Conservation (phyloP, 2,113 vertebrate genomes). For the Opisthocomus hoazin region DNA sequence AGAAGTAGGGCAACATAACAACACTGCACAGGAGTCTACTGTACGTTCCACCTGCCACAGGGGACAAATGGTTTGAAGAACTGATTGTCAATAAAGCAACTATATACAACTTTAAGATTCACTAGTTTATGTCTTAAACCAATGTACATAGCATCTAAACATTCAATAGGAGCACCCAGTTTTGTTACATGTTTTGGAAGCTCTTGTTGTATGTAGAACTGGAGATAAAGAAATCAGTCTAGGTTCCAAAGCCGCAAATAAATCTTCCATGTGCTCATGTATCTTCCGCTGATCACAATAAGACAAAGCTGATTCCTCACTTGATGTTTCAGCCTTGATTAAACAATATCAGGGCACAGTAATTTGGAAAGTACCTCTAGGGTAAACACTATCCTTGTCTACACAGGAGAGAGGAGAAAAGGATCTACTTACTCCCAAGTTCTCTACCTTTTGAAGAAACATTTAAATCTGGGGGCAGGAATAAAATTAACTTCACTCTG, state of each 20-base stretch:
- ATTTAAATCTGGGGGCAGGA: neutral
- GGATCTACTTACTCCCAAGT: neutral
- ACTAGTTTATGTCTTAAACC: neutral
- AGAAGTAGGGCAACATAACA: neutral
- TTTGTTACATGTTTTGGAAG: neutral
- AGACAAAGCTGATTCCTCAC: neutral
- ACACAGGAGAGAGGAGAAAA: neutral
- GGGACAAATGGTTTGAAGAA: neutral
- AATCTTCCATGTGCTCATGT: neutral
- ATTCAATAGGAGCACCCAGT: neutral
- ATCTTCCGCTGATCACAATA: neutral
- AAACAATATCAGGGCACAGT: neutral
- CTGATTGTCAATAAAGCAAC: neutral
- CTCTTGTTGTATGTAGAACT: fast-evolving
- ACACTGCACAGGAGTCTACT: neutral
- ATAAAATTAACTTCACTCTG: neutral
- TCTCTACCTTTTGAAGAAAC: neutral
- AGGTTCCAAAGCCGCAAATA: neutral
- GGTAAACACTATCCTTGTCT: neutral
- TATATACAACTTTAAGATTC: neutral
- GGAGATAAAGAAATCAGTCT: neutral
- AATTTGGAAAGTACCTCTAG: neutral
- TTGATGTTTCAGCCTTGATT: neutral
- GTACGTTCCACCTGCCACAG: neutral
- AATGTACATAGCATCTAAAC: neutral